These are phyloP conservation scores for Myiothlypis coronata DNA, from an alignment of 2,797 vertebrate species.

Conservation along the genomic window DNA sequence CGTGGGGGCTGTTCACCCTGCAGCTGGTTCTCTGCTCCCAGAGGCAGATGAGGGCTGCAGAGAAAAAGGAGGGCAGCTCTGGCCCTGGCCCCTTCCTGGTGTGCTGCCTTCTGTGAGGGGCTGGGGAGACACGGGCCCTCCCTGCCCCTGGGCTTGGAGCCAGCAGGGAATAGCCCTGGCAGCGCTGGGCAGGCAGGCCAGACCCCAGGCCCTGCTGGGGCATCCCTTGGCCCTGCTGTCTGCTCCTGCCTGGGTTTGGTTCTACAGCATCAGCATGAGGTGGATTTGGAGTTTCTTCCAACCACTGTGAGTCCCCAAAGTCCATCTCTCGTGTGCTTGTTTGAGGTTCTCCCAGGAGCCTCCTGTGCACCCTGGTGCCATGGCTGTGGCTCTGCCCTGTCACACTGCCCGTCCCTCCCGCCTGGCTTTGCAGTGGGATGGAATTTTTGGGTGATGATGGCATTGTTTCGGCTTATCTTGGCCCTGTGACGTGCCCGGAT, in stretches of 20 bases:
- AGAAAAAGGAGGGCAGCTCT: background rate
- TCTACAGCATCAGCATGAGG: background rate
- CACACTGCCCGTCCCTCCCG: background rate
- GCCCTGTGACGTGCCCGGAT: rapidly evolving
- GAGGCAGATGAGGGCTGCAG: background rate
- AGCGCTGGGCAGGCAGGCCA: background rate
- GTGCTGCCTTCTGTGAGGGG: background rate
- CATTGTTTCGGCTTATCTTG: background rate
- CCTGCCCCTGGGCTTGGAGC: background rate
- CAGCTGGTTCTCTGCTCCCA: background rate
- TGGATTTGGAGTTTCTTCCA: background rate
- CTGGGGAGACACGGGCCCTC: background rate
- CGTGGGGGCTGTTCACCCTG: background rate
- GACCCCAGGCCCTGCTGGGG: rapidly evolving
- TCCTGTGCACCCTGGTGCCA: rapidly evolving
- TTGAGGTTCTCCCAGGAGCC: rapidly evolving
- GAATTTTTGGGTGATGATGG: background rate
- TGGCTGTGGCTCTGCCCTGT: background rate
- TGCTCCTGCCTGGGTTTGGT: background rate
- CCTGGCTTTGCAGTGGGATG: background rate
- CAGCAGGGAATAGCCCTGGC: background rate
- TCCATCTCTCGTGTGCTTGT: rapidly evolving
- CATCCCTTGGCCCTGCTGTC: background rate
- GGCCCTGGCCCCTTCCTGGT: rapidly evolving
- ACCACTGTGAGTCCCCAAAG: background rate